Conservation (phyloP, 1,140 invertebrate species). For the Wasmannia auropunctata region DNA sequence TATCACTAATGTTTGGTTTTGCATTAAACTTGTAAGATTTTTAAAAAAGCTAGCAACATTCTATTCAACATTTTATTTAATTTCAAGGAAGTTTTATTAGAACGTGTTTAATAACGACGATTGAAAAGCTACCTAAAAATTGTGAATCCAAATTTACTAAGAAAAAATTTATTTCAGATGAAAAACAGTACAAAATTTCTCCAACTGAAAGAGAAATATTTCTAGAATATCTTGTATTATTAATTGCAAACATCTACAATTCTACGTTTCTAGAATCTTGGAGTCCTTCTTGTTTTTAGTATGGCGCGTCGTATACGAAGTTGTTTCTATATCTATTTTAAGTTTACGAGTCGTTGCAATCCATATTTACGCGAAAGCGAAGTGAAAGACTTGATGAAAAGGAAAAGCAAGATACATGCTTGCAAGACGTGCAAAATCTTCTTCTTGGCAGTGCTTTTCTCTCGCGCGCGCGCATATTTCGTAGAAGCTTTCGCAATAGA, state of each 20-base stretch:
- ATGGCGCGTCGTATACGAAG: background rate
- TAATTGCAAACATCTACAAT: background rate
- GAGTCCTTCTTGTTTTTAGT: background rate
- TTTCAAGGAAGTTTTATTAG: background rate
- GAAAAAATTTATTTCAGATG: background rate
- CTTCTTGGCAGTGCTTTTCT: background rate
- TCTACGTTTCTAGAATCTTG: background rate
- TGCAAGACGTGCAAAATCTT: conserved; percentile 4
- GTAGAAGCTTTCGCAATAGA: background rate
- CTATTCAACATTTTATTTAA: background rate
- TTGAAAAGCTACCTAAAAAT: background rate
- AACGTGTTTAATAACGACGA: background rate
- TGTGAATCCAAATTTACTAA: background rate
- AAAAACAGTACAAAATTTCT: background rate
- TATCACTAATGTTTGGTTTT: background rate
- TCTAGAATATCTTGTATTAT: background rate
- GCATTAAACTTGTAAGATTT: background rate
- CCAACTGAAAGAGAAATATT: background rate
- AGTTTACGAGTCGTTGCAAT: conserved; percentile 14
- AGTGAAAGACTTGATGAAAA: conserved; percentile 32
- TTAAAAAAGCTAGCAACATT: background rate
- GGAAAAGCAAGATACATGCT: conserved; percentile 20
- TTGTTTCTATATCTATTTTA: background rate
- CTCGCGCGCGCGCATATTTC: background rate
- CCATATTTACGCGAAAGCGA: background rate